Base-by-base conservation (phyloP, 2,888 invertebrate species). In the Meandrusa payeni region DNA sequence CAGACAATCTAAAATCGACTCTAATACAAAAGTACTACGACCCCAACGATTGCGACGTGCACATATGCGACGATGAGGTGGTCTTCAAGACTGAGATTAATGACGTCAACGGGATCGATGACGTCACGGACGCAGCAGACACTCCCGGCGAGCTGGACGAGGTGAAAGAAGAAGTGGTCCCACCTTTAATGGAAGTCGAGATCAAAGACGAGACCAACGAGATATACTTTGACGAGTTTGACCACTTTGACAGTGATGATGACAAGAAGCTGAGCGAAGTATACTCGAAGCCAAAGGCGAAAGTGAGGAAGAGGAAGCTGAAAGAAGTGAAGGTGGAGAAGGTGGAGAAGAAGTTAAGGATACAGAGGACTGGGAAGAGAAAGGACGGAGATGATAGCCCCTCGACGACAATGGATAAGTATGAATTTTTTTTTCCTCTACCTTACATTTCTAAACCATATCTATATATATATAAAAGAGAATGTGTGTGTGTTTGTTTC, bases 141-240 rank as follows among this genome's bases (percentile, higher is more conserved):
- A 7, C 6, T 3, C 3, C 28, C 17, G 9, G 7, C 10, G 29
- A 42, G 12, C 19, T 27, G 5, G 31, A 24, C 11, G 23, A 44
- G 1, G 34, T 36, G n/a, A 40, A 57, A 20, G 49, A 47, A 2
- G 52, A 54, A 46, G 22, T 41, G 0, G 33, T 41, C 4, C 44
- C 53, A 0, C 57, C 59, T 0, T 49, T 67, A 1, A 40, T 51
- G 0, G 59, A 69, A 15, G 50, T 70, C 0, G 64, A 70, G 19
- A 52, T 76, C 0, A 77, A 78, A 39, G 59, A 65, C 6, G 77
- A 76, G 1, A 34, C 19, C 0, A 73, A 73, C 27, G 75, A 76
- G 5, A 70, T 79, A 40, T 82, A 59, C 24, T 69, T 73, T 2
- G 66, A 78, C 3, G 80, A 77, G 7, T 76, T 56, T 22, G 67